Base-by-base conservation (phyloP, 2,888 invertebrate species). In the Drosophila mayaguana region DNA sequence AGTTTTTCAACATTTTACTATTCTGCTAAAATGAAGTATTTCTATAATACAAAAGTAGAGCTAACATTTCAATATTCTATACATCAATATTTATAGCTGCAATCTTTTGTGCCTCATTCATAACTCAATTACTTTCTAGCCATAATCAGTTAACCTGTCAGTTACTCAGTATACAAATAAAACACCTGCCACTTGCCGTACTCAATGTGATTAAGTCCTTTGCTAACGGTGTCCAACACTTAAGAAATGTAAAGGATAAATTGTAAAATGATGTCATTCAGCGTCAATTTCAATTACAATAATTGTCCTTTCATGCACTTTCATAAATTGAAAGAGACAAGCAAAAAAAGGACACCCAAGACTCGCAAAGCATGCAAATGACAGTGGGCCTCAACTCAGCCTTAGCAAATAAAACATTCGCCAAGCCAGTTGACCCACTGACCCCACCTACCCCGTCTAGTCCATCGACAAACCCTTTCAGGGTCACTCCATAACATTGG, bases 331-430 rank as follows among this genome's bases (percentile, higher is more conserved):
- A 64, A 63, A 72, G 28, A 48, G 28, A 18, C 28, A 48, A 48
- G 46, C 61, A 61, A 20, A 16, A 32, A 43, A 9, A 40, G 28
- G 38, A 22, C 12, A 20, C 7, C 14, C 18, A n/a, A 59, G 48
- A 51, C 34, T 43, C 32, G 40, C 22, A n/a, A 3, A 32, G 53
- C 83, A 83, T 83, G 83, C 77, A 83, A 80, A 71, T 74, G 80
- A 64, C 80, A 77, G 51, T 22, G 32, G 51, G 40, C 48, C 60
- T 46, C 20, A 38, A 32, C 59, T 36, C 22, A 57, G 34, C 28
- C 50, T 43, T 43, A 60, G 43, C 12, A 72, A 75, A 83, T 67
- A 72, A 68, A 72, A 45, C 22, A 59, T n/a, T 36, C n/a, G 22
- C 53, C 45, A n/a, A 28, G 28, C 55, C 40, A n/a, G 32, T 70